phyloP scores from a whole-genome alignment of 2,113 vertebrate species.

The Engystomops pustulosus region DNA sequence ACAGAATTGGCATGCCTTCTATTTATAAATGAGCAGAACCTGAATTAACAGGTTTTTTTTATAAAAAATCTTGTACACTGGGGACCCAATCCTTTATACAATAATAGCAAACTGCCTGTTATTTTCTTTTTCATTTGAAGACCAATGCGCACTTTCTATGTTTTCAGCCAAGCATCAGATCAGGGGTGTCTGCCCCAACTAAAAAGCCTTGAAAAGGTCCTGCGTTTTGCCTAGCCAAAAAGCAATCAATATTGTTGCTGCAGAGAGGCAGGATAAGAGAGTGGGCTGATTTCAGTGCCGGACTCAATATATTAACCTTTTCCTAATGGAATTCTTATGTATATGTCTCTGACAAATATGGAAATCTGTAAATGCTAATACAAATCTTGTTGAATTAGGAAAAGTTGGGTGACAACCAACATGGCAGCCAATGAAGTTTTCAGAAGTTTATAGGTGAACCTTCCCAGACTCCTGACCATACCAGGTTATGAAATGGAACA shows the following conservation, averaged over 20 bases:
- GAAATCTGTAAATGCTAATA: no score
- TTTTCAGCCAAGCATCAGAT: neutral
- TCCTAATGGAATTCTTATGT: neutral
- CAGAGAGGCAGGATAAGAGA: neutral
- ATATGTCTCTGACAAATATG: neutral
- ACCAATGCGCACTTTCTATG: neutral
- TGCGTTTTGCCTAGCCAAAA: neutral
- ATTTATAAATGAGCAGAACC: no score
- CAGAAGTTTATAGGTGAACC: no score
- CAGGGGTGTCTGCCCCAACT: neutral
- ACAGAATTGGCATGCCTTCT: no score
- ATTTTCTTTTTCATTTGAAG: neutral
- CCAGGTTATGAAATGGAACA: no score
- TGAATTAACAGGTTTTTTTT: neutral
- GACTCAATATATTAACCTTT: neutral
- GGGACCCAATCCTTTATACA: no score
- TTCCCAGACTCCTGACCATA: no score
- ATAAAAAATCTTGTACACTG: no score
- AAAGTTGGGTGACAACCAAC: neutral
- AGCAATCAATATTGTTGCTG: conserved; percentile 31
- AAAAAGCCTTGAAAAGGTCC: neutral
- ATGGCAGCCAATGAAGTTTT: neutral
- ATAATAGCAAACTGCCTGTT: no score
- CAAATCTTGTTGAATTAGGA: neutral
- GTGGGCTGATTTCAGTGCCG: neutral